Evolutionary conservation across 2,797 vertebrate species (phyloP), one percentile per base, ranked within the genome.

Genomic region (Falco cherrug): DNA sequence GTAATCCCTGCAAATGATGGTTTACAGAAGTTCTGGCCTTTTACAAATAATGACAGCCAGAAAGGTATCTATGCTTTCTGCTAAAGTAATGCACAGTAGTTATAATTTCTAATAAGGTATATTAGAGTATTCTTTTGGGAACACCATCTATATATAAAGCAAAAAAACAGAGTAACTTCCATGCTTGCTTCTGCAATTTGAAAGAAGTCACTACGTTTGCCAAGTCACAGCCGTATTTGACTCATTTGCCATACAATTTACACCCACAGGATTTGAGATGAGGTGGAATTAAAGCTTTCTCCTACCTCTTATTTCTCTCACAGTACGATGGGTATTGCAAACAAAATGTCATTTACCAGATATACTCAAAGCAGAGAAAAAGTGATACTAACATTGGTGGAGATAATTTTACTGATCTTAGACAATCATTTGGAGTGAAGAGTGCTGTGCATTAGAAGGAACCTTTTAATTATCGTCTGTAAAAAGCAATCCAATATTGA

Each of bases 231-330:
- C 33, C 76, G n/a, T 65, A 47, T 89, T 95, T 90, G 41, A 80
- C 68, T 94, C 78, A 92, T 85, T 78, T 94, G 41, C 75, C 24
- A 29, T 45, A 65, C 35, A 94, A 77, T 85, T 85, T 94, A 89
- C 92, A 78, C 68, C 57, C 81, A 80, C 86, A 35, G 57, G 43
- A 91, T 67, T 2, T 51, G 68, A 92, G 51, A 87, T 53, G 67
- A 70, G 51, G 64, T 74, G 37, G 63, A 90, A 81, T 79, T 82
- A 77, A 64, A 90, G 77, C 53, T 95, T 87, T 92, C 71, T 92
- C 33, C 69, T 85, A 60, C 59, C 61, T 87, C 78, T 89, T 89
- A 68, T 81, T 95, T 96, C 54, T 89, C 43, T 87, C 65, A 71
- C 37, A 79, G 25, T 65, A 78, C 2, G 2, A 53, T 18, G 74